These are phyloP conservation scores for Sparidentex hasta DNA, from an alignment of 2,797 vertebrate genomes.

Conservation along the genomic window DNA sequence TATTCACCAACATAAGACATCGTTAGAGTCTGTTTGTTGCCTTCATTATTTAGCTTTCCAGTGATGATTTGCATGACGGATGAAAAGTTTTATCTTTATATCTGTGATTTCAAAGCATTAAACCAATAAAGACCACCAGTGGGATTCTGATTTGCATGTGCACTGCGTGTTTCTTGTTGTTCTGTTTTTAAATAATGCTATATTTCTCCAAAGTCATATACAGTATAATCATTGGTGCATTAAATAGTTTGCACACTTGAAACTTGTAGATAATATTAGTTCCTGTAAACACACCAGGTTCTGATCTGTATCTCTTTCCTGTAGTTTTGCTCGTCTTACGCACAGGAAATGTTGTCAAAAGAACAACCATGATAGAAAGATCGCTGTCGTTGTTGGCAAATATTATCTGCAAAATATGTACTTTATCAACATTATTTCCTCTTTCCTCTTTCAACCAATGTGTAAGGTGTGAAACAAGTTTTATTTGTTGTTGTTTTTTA, in stretches of 20 bases:
- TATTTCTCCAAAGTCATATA: background rate
- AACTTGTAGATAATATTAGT: background rate
- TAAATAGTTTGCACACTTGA: background rate
- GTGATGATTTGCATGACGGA: background rate
- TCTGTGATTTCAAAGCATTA: slow-evolving; percentile 10
- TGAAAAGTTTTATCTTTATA: background rate
- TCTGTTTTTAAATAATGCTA: background rate
- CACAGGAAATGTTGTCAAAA: background rate
- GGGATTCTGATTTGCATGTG: slow-evolving; percentile 16
- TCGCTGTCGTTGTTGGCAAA: background rate
- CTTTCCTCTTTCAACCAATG: background rate
- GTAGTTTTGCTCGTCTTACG: background rate
- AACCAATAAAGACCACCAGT: slow-evolving; percentile 57
- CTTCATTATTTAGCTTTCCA: slow-evolving; percentile 10
- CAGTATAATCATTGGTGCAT: background rate
- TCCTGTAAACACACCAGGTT: background rate
- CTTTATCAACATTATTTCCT: background rate
- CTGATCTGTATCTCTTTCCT: slow-evolving; percentile 25
- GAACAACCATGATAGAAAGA: background rate
- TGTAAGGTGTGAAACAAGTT: background rate
- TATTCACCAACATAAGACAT: slow-evolving; percentile 4
- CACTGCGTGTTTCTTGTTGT: slow-evolving; percentile 13
- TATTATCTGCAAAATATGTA: background rate
- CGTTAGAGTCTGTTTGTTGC: background rate
- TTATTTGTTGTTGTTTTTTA: no score